Evolutionary conservation across 2,113 vertebrate genomes (phyloP), one percentile per base, ranked within the genome.

Genomic region (Camarhynchus parvulus): DNA sequence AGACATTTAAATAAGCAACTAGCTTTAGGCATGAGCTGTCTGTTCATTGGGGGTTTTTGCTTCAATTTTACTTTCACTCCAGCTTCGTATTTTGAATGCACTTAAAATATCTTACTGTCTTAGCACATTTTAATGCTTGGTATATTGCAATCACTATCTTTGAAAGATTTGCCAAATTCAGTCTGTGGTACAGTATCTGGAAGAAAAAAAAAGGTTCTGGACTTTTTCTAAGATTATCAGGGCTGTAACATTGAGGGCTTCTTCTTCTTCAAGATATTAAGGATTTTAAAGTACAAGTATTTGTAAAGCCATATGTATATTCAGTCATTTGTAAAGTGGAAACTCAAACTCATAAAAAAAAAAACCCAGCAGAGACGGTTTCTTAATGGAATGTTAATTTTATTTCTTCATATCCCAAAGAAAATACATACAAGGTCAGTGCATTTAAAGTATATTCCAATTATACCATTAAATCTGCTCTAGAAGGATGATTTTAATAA

Each of bases 351-450:
- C 42, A 49, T 47, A 78, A 76, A 72, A 69, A 70, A 39, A 39
- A 67, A 24, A 56, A 8, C 1, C 1, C 23, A 46, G 6, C 68
- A 74, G 64, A 90, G 52, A 86, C 67, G 76, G 44, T 37, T 83
- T 88, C 80, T 93, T 97, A 83, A 89, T 95, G 90, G 92, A 97
- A 92, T 83, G 72, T 50, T 94, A 90, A 89, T 95, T 97, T 95
- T 95, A 96, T 95, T 95, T 93, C 74, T 91, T 95, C 69, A 83
- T 42, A 87, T 81, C 42, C 49, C 55, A 85, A 79, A 82, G 76
- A 91, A 94, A 96, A 95, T 46, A 88, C 74, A 93, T 67, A 89
- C 91, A 97, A 92, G 83, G 90, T 90, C 92, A 95, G 44, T 64
- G 55, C 82, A 91, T 80, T 83, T 88, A 89, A 93, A 95, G n/a